Conservation (phyloP, 2,113 vertebrate genomes). For the Corythoichthys haematopterus region DNA sequence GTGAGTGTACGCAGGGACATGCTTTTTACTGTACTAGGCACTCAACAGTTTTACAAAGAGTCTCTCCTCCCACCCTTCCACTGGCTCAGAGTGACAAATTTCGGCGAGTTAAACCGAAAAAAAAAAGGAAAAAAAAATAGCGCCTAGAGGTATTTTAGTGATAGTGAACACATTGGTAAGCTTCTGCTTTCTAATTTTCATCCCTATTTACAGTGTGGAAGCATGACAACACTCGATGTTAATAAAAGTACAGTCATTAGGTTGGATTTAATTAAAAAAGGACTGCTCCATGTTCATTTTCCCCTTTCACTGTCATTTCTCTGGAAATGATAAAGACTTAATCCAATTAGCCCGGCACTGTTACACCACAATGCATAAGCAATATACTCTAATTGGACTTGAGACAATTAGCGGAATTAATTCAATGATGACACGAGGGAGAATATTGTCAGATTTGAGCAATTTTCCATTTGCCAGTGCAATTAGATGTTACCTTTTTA, state of each 20-base stretch:
- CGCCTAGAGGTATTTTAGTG: slow-evolving; percentile 13
- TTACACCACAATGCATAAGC: slow-evolving; percentile 69
- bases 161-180: slow-evolving; percentile 35
- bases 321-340: slow-evolving; percentile 77
- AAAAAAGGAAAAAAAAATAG: slow-evolving; percentile 4
- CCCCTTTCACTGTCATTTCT: slow-evolving; percentile 59
- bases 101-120: slow-evolving; percentile 9
- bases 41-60: slow-evolving; percentile 48
- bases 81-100: slow-evolving; percentile 15
- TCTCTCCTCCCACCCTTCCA: slow-evolving; percentile 7
- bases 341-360: slow-evolving; percentile 75
- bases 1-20: slow-evolving; percentile 48
- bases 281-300: slow-evolving; percentile 57
- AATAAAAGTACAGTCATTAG: slow-evolving; percentile 68
- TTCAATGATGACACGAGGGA: slow-evolving; percentile 72
- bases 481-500: slow-evolving; percentile 52
- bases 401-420: slow-evolving; percentile 80
- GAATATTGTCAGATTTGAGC: slow-evolving; percentile 70
- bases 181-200: slow-evolving; percentile 28
- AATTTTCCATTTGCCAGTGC: slow-evolving; percentile 57
- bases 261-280: slow-evolving; percentile 69
- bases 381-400: slow-evolving; percentile 78
- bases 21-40: slow-evolving; percentile 55
- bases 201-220: slow-evolving; percentile 41
- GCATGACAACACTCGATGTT: slow-evolving; percentile 53